Evolutionary conservation across 1,140 invertebrate genomes (phyloP), one percentile per base, ranked within the genome.

Genomic region (Psilanteris sp.): DNA sequence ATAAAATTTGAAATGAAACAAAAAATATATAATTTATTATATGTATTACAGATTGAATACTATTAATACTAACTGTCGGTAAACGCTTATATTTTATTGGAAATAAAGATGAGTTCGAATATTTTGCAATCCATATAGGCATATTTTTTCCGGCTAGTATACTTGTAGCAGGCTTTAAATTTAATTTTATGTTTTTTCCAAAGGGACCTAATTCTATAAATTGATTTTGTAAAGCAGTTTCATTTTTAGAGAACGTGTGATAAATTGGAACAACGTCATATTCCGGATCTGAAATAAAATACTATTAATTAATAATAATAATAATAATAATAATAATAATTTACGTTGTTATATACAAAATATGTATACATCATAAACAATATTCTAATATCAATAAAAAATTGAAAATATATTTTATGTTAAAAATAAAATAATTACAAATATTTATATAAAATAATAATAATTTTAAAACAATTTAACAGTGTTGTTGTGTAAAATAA

Each of bases 211-310:
- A 7, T 24, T 78, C 50, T n/a, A 86, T 16, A 4, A 29, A 55
- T 8, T 43, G 31, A 7, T 36, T 50, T 8, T 8, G 15, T 16
- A 50, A 41, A 4, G 26, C 10, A 4, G 2, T 46, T 9, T 31
- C 4, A 22, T 1, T 50, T n/a, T 27, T 48, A n/a, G 0, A 46
- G 18, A 18, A 70, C 26, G 0, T 64, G 46, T 82, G 79, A 27
- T 31, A 16, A 9, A 84, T 26, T 8, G 75, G 34, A 1, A 82
- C 79, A 2, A 86, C 36, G 32, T 84, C 78, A 46, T 85, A 81
- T 0, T 82, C 36, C 0, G 84, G 84, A 15, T 82, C 81, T 85
- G 37, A 16, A 52, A 24, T 37, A 34, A n/a, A n/a, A n/a, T n/a
- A n/a, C n/a, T n/a, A n/a, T n/a, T 39, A 20, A 3, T 4, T 36